These are phyloP conservation scores for Lysandra bellargus DNA, from an alignment of 2,888 invertebrate genomes.

Conservation along the genomic window DNA sequence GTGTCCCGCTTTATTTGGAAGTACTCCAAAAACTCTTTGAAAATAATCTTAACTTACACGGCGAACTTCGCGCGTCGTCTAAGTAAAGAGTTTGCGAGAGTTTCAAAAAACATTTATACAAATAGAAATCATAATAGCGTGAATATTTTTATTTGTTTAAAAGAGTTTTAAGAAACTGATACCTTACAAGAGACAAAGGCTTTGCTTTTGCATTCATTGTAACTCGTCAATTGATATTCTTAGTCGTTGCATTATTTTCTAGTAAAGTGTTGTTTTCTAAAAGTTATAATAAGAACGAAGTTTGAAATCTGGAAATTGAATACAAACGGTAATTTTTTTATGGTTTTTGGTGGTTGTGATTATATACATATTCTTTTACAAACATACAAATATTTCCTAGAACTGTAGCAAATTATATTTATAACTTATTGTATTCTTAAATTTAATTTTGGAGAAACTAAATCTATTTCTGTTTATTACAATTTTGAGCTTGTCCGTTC, in stretches of 20 bases:
- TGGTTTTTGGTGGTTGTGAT: too few species aligned
- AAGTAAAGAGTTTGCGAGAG: slow-evolving; percentile 33
- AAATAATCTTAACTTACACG: slow-evolving; percentile 61
- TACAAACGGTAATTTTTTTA: too few species aligned
- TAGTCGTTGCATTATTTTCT: too few species aligned
- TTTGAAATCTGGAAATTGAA: too few species aligned
- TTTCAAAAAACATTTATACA: slow-evolving; percentile 30
- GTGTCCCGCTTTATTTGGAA: slow-evolving; percentile 56
- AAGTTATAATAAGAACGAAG: too few species aligned
- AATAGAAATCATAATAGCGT: slow-evolving; percentile 21
- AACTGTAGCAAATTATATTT: too few species aligned
- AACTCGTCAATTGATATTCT: too few species aligned
- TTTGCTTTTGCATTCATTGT: too few species aligned
- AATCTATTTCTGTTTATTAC: not conserved
- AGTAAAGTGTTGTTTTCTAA: too few species aligned
- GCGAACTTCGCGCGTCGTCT: slow-evolving; percentile 32
- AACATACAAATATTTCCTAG: too few species aligned
- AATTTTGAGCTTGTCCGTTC: not conserved
- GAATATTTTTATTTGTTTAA: not conserved
- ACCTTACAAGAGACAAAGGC: not conserved
- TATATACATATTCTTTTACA: too few species aligned
- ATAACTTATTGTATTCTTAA: too few species aligned
- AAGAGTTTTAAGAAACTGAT: not conserved
- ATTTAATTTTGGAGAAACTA: not conserved
- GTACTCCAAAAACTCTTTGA: slow-evolving; percentile 63